A percentile compares a stretch with the other conserved stretches of the same genome.
phyloP scores from a whole-genome alignment of 2,888 invertebrate species.

The Megamerina dolium region DNA sequence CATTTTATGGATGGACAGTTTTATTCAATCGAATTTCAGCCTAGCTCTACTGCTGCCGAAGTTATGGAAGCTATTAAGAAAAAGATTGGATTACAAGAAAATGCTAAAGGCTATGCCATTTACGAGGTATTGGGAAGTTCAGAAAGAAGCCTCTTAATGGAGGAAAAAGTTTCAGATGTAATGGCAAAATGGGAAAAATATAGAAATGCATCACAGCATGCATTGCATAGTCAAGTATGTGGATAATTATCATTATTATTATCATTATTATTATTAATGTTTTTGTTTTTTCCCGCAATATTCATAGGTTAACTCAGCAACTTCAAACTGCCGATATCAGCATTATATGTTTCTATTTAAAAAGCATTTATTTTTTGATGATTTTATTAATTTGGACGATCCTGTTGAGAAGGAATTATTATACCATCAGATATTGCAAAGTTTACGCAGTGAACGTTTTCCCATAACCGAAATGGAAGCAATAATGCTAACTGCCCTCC shows the following conservation, averaged over 20 bases:
- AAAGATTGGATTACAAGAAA: conserved; percentile 68
- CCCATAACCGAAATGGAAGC: conserved; percentile 93
- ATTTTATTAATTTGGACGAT: conserved; percentile 71
- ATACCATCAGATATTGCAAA: conserved; percentile 89
- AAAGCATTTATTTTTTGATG: conserved; percentile 77
- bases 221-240: conserved; percentile 42
- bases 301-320: conserved; percentile 25
- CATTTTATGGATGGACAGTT: conserved; percentile 92
- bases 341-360: conserved; percentile 70
- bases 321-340: conserved; percentile 52
- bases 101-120: conserved; percentile 70
- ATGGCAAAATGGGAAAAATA: conserved; percentile 94
- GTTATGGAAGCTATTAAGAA: conserved; percentile 80
- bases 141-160: conserved; percentile 75
- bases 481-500: conserved; percentile 87
- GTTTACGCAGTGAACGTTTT: conserved; percentile 82
- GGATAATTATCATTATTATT: neutral
- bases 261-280: neutral
- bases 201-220: conserved; percentile 63
- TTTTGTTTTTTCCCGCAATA: neutral
- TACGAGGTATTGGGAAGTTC: conserved; percentile 86
- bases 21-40: conserved; percentile 91
- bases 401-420: conserved; percentile 89
- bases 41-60: conserved; percentile 85
- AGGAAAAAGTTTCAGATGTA: conserved; percentile 89